Percentiles rank a stretch among this genome's conserved stretches.
Conservation (phyloP, 2,797 vertebrate genomes). For the Cuniculus paca region DNA sequence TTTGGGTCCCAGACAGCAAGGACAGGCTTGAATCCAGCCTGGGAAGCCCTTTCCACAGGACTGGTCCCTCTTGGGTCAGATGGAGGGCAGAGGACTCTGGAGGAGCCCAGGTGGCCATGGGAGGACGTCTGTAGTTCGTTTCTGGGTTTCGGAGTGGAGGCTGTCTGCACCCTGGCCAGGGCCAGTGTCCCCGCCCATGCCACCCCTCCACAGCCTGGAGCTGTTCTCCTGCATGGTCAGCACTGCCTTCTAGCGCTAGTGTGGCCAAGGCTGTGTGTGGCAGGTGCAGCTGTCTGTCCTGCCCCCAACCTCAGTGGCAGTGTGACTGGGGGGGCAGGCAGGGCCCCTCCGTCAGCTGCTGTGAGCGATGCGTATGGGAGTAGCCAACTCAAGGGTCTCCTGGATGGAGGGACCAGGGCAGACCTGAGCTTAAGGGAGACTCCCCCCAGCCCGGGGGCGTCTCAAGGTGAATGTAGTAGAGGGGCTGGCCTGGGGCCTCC, state of each 20-base stretch:
- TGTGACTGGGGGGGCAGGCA: neutral
- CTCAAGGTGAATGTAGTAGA: neutral
- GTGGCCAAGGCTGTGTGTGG: neutral
- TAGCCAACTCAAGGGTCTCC: neutral
- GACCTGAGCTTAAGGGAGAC: neutral
- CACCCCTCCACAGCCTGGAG: neutral
- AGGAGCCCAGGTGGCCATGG: fast-evolving
- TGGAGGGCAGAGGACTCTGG: neutral
- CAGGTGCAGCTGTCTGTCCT: slow-evolving; percentile 34
- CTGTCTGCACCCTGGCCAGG: fast-evolving
- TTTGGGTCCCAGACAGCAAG: neutral
- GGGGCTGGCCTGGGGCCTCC: neutral
- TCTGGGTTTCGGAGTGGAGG: neutral
- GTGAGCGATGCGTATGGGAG: neutral
- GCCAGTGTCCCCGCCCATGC: neutral
- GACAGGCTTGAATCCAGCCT: neutral
- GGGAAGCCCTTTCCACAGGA: fast-evolving
- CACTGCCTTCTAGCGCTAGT: neutral
- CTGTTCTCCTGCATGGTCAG: neutral
- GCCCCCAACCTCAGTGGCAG: slow-evolving; percentile 6
- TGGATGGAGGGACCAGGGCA: neutral
- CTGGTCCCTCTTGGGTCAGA: neutral
- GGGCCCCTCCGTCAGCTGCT: neutral
- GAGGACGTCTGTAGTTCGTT: fast-evolving
- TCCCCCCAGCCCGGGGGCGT: neutral